phyloP scores from a whole-genome alignment of 2,797 vertebrate genomes.

The Pipistrellus kuhlii region DNA sequence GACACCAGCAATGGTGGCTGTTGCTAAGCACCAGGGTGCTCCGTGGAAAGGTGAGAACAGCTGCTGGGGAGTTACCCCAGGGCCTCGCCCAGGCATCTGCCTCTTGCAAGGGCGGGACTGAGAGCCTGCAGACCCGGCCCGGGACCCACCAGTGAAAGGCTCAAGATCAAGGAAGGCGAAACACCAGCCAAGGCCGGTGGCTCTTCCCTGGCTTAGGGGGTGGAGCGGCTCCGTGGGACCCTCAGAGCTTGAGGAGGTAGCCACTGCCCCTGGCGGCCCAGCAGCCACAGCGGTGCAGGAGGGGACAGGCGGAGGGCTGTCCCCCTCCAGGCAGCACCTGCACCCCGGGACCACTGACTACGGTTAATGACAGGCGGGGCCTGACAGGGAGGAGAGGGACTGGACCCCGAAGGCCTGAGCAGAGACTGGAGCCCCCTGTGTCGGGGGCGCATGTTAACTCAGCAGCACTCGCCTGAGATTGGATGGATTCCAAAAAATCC shows the following conservation, averaged over 20 bases:
- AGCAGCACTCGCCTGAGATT: rapidly evolving
- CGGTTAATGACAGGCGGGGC: neutral
- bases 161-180: neutral
- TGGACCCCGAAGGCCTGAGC: neutral
- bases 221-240: rapidly evolving
- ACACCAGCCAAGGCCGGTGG: rapidly evolving
- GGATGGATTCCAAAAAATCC: rapidly evolving
- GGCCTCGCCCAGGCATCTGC: neutral
- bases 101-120: neutral
- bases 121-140: neutral
- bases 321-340: rapidly evolving
- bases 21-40: neutral
- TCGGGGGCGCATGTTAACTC: neutral
- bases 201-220: rapidly evolving
- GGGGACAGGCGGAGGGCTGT: neutral
- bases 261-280: too few species aligned
- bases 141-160: neutral
- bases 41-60: neutral
- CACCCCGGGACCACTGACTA: rapidly evolving
- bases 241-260: neutral
- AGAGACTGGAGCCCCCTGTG: neutral
- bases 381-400: neutral
- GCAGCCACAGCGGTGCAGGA: neutral
- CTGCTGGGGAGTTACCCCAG: neutral
- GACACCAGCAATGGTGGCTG: neutral